These are phyloP conservation scores for Limnephilus rhombicus DNA, from an alignment of 2,888 invertebrate species.

Conservation along the genomic window DNA sequence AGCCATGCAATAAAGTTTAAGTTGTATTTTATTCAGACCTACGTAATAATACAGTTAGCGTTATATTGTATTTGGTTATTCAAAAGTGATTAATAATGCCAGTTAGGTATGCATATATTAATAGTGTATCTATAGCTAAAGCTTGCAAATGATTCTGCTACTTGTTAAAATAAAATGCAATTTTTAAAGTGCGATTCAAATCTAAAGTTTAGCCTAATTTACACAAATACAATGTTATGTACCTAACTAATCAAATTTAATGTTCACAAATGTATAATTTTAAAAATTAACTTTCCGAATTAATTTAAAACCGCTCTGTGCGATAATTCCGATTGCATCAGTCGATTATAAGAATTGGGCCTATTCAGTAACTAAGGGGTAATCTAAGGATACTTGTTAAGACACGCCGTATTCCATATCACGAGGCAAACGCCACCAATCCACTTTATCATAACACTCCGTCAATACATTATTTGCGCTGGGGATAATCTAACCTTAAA, in stretches of 20 bases:
- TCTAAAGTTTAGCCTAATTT: constrained; percentile 1
- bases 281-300: not conserved
- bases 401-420: constrained; percentile 51
- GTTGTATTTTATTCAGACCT: not conserved
- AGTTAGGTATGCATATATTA: not conserved
- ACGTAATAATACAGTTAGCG: not conserved
- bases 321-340: constrained; percentile 49
- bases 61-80: constrained; percentile 1
- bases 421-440: constrained; percentile 16
- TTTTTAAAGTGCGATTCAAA: not conserved
- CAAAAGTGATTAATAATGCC: not conserved
- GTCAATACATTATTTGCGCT: constrained; percentile 10
- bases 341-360: constrained; percentile 45
- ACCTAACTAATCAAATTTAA: not conserved
- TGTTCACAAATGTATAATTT: constrained; percentile 15
- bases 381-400: constrained; percentile 49
- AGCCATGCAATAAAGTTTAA: not conserved
- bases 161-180: not conserved
- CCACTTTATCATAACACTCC: not conserved
- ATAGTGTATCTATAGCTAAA: constrained; percentile 22
- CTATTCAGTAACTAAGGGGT: constrained; percentile 46
- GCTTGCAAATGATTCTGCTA: not conserved
- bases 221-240: constrained; percentile 22
- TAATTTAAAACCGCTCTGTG: constrained; percentile 27
- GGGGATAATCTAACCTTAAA: constrained; percentile 17